Percentiles rank a stretch among this genome's conserved stretches.
Conservation (phyloP, 2,888 invertebrate genomes). For the Chalcis sispes region DNA sequence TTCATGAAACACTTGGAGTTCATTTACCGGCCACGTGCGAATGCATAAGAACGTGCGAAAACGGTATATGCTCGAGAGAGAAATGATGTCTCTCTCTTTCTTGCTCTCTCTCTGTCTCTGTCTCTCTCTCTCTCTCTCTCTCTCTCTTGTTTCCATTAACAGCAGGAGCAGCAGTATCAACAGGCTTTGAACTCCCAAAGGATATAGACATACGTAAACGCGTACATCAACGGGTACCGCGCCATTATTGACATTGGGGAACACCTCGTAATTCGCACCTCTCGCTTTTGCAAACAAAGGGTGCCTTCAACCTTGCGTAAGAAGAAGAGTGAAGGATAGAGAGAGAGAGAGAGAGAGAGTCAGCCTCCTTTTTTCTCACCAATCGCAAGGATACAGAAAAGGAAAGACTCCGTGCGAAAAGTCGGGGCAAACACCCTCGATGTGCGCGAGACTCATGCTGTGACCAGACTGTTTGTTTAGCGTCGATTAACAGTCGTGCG, state of each 20-base stretch:
- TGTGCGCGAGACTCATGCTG: conserved; percentile 52
- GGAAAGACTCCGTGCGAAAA: conserved; percentile 34
- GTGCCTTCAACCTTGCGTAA: no score
- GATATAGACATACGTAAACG: conserved; percentile 56
- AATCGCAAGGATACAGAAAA: no score
- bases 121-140: no score
- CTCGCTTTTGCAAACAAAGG: conserved; percentile 66
- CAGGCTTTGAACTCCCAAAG: no score
- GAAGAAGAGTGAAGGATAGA: no score
- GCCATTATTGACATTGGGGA: conserved; percentile 68
- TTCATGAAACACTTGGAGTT: background rate
- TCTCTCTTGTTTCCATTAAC: no score
- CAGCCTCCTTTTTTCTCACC: no score
- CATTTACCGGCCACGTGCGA: conserved; percentile 38
- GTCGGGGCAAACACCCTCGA: conserved; percentile 51
- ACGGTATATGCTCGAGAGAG: no score
- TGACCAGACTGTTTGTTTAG: conserved; percentile 62
- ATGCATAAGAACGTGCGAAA: conserved; percentile 61
- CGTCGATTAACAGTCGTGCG: conserved; percentile 60
- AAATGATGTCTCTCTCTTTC: no score
- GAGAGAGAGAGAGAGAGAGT: no score
- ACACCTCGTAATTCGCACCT: conserved; percentile 69
- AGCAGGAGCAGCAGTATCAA: no score
- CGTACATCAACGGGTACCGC: conserved; percentile 60
- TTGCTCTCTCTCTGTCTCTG: no score